A percentile compares a stretch with the other conserved stretches of the same genome.
Conservation (phyloP, 2,888 invertebrate genomes). For the Lysandra coridon region DNA sequence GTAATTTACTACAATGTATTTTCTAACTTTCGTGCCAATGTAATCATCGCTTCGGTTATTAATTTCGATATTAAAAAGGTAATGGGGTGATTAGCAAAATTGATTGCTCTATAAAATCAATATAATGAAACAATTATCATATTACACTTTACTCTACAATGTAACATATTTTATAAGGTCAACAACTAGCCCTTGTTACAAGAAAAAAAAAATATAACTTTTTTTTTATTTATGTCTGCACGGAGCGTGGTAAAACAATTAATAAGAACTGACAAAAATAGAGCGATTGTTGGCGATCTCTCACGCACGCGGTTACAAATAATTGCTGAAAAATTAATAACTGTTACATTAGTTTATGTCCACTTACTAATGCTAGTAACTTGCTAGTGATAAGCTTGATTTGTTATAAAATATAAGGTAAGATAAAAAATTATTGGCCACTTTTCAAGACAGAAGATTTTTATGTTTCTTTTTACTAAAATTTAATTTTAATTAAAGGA, state of each 20-base stretch:
- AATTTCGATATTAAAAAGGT: slow-evolving; percentile 30
- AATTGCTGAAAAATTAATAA: slow-evolving; percentile 15
- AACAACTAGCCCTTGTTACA: background rate
- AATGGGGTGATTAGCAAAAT: slow-evolving; percentile 29
- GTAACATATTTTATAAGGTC: background rate
- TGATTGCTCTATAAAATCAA: slow-evolving; percentile 24
- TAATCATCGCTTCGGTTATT: slow-evolving; percentile 30
- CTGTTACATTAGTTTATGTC: background rate
- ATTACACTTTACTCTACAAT: background rate
- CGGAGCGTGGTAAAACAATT: background rate
- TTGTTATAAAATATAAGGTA: background rate
- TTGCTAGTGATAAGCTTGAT: background rate
- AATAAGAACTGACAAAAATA: slow-evolving; percentile 11
- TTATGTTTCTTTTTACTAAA: too few relatives aligned
- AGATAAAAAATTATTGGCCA: background rate
- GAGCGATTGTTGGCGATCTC: background rate
- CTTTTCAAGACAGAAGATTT: too few relatives aligned
- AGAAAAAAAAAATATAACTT: background rate
- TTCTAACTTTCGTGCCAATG: background rate
- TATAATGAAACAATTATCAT: slow-evolving; percentile 11
- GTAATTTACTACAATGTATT: slow-evolving; percentile 14
- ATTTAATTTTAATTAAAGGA: too few relatives aligned
- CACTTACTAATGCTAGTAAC: background rate
- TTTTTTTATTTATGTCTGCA: background rate
- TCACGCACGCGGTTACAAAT: background rate